These are phyloP conservation scores for Nebria ingens DNA, from an alignment of 1,140 invertebrate genomes.

Conservation along the genomic window DNA sequence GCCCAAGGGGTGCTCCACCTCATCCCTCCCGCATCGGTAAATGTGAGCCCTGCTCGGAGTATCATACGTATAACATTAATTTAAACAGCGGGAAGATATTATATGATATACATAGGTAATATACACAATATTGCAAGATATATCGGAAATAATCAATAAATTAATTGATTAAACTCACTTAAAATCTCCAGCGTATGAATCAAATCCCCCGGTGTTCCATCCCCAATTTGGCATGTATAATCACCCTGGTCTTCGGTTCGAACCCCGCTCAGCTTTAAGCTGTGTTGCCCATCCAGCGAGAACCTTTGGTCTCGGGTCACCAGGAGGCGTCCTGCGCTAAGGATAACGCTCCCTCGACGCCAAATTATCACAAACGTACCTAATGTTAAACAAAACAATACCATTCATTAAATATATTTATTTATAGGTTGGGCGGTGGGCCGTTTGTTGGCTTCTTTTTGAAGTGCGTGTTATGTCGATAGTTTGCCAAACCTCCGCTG, in stretches of 20 bases:
- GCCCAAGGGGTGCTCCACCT: background rate
- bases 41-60: background rate
- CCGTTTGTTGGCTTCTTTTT: no score
- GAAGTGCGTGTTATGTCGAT: no score
- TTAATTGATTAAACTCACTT: constrained; percentile 31
- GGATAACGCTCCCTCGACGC: constrained; percentile 46
- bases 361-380: constrained; percentile 49
- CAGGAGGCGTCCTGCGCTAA: constrained; percentile 50
- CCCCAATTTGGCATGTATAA: constrained; percentile 43
- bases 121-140: background rate
- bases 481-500: no score
- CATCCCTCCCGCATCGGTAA: background rate
- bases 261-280: constrained; percentile 48
- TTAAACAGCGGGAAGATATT: background rate
- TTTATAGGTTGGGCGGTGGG: no score
- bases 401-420: no score
- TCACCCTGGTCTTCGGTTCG: constrained; percentile 42
- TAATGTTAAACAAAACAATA: constrained; percentile 24
- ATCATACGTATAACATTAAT: background rate
- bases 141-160: background rate
- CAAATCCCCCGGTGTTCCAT: constrained; percentile 36
- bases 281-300: constrained; percentile 47
- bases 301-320: constrained; percentile 48
- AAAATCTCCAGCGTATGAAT: constrained; percentile 43
- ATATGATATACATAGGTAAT: background rate